phyloP scores from a whole-genome alignment of 2,888 invertebrate genomes.

The Eupithecia pulchellata region DNA sequence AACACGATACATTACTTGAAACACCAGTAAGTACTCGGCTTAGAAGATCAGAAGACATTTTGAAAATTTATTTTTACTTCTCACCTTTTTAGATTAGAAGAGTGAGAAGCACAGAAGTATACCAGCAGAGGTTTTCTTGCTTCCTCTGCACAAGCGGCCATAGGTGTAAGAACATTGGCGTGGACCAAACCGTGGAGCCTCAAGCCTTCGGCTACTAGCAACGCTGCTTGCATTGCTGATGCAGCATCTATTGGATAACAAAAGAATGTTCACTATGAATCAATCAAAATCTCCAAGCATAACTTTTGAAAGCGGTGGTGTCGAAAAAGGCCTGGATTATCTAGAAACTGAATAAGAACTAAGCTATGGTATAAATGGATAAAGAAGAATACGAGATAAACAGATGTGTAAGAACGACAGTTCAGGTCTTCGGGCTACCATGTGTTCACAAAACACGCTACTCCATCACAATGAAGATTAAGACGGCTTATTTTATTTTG shows the following conservation, averaged over 20 bases:
- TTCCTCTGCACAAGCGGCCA: conserved; percentile 87
- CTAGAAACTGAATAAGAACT: background rate
- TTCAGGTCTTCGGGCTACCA: background rate
- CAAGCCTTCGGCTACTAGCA: conserved; percentile 90
- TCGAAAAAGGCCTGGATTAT: background rate
- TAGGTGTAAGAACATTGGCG: conserved; percentile 89
- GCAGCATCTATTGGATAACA: conserved; percentile 84
- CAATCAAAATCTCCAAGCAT: background rate
- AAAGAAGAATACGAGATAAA: background rate
- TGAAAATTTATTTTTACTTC: background rate
- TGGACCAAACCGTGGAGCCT: conserved; percentile 89
- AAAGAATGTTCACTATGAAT: background rate
- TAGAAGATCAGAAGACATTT: too few species aligned
- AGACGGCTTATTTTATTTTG: too few species aligned
- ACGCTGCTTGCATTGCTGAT: conserved; percentile 89
- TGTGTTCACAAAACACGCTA: background rate
- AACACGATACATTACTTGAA: too few species aligned
- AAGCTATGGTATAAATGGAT: too few species aligned
- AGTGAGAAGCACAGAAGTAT: conserved; percentile 88
- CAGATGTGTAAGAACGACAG: background rate
- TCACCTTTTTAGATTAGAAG: conserved; percentile 89
- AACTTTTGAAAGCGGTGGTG: background rate
- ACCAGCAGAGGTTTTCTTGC: conserved; percentile 87
- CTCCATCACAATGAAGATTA: background rate
- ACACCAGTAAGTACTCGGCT: too few species aligned